Evolutionary conservation across 1,140 invertebrate genomes (phyloP).

Genomic region (Bombus superbus): DNA sequence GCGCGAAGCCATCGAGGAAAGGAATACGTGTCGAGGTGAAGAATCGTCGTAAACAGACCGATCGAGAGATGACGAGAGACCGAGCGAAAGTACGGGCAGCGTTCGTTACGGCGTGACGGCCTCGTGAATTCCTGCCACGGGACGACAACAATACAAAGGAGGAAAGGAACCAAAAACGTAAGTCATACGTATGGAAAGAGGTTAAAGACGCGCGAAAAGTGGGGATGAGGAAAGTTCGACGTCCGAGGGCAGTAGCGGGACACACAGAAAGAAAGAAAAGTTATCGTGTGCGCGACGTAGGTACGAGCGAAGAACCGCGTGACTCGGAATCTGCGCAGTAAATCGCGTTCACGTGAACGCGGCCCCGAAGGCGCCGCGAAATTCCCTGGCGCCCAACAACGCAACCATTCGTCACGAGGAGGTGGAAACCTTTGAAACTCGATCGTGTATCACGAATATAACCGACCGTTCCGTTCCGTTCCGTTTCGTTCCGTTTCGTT

Average conservation of each 20-base stretch:
- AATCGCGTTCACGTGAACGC: slow-evolving; percentile 55
- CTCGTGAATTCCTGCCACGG: not conserved
- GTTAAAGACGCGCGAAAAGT: slow-evolving; percentile 13
- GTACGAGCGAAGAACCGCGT: slow-evolving; percentile 55
- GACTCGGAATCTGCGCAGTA: slow-evolving; percentile 70
- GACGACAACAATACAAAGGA: not conserved
- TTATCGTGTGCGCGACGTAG: slow-evolving; percentile 55
- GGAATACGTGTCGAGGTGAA: not conserved
- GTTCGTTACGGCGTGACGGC: not conserved
- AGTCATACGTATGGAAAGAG: slow-evolving; percentile 32
- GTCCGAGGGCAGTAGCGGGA: slow-evolving; percentile 29
- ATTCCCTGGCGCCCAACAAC: slow-evolving; percentile 12
- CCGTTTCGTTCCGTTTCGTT: not conserved
- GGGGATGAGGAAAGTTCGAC: slow-evolving; percentile 51
- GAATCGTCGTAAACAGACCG: not conserved
- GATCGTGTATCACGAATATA: slow-evolving; percentile 1
- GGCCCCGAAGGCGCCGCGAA: slow-evolving; percentile 42
- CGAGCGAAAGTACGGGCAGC: not conserved
- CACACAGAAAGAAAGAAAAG: slow-evolving; percentile 42
- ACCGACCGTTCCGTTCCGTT: not conserved
- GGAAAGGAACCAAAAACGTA: slow-evolving; percentile 28
- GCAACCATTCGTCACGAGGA: slow-evolving; percentile 30
- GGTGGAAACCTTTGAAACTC: slow-evolving; percentile 13
- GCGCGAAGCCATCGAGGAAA: not conserved
- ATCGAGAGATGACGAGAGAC: not conserved